Conservation (phyloP, 2,797 vertebrate species). For the Rhabdophis nuchalis region DNA sequence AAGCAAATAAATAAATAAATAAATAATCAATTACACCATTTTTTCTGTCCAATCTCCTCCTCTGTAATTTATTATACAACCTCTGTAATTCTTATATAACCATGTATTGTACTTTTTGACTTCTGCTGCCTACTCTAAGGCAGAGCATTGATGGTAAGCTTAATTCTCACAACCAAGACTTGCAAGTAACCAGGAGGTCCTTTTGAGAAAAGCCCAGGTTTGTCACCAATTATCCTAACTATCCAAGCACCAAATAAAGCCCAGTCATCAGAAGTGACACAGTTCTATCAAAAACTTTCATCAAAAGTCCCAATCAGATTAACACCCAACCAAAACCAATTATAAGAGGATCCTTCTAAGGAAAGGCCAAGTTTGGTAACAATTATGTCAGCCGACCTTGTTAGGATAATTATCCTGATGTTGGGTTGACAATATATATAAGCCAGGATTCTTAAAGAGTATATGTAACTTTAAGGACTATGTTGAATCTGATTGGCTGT, state of each 20-base stretch:
- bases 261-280: background rate
- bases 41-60: background rate
- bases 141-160: background rate
- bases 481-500: too few relatives aligned
- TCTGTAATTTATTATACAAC: background rate
- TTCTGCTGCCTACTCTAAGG: background rate
- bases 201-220: background rate
- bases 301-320: background rate
- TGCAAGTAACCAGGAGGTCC: background rate
- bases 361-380: background rate
- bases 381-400: background rate
- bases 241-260: background rate
- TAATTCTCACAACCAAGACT: background rate
- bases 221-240: background rate
- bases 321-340: background rate
- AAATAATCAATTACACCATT: background rate
- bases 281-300: background rate
- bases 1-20: background rate
- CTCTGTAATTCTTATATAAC: background rate
- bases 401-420: too few relatives aligned
- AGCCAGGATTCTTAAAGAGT: too few relatives aligned
- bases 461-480: too few relatives aligned
- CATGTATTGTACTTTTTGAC: background rate
- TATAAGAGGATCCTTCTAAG: background rate
- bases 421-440: too few relatives aligned